Evolutionary conservation across 2,113 vertebrate genomes (phyloP), one percentile per base, ranked within the genome.

Genomic region (Esox niger): DNA sequence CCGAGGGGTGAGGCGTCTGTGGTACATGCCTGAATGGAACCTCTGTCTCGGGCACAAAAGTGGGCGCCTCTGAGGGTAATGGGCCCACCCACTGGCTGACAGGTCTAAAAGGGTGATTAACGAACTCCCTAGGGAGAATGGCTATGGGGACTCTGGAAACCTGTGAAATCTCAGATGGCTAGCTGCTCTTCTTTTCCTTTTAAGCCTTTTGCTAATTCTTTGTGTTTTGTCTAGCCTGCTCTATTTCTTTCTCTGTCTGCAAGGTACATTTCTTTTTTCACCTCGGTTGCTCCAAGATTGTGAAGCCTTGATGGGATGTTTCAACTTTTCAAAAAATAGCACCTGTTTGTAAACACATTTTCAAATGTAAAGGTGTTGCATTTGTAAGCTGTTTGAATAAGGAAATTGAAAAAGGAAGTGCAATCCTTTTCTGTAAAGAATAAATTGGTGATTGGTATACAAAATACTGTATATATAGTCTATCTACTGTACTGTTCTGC

Each of bases 71-170:
- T 80, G 81, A 82, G 82, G 80, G 77, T 86, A 86, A 86, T 79
- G 62, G 81, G 82, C 79, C 88, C 86, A 80, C 83, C 87, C 84
- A 84, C 81, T 26, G 74, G 61, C 79, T 79, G 83, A 81, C 76
- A 73, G 74, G 79, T 82, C 76, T 87, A 73, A 81, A 82, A 80
- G 82, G 83, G 76, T 87, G 84, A 88, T 90, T 88, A 87, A 88
- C 80, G 67, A 76, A 85, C 80, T 61, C 75, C 78, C 81, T 2
- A 15, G 74, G 65, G 79, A 76, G 76, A 70, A 58, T 68, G 29
- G 56, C 74, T 57, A 52, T 59, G 6, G 32, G 70, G 69, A 54
- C 26, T 63, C 35, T 65, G 52, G 55, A 35, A 71, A 32, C 33
- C 46, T 15, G 25, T 35, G 8, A 47, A 26, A 56, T 33, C 38